Conservation (phyloP, 2,888 invertebrate species). For the Parnassius smintheus region DNA sequence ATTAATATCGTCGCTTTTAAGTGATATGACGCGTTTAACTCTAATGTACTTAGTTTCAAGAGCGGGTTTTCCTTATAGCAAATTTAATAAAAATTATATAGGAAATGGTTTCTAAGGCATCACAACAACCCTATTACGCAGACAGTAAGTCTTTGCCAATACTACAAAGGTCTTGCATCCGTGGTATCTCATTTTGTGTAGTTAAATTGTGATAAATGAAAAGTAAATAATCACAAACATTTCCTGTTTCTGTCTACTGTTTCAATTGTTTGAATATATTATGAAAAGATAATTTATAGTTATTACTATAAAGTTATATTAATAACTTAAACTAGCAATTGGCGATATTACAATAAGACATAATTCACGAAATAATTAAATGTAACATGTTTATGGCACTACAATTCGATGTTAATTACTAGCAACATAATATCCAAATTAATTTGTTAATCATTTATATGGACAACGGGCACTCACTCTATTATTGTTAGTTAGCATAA, state of each 20-base stretch:
- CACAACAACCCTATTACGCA: conserved; percentile 23
- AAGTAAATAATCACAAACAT: conserved; percentile 13
- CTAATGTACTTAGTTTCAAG: conserved; percentile 1
- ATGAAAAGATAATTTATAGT: conserved; percentile 4
- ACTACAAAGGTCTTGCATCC: conserved; percentile 32
- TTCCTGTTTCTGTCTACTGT: conserved; percentile 2
- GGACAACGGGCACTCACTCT: no score
- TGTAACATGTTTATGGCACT: no score
- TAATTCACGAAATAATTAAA: no score
- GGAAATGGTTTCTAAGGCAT: neutral
- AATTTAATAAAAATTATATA: neutral
- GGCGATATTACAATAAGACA: no score
- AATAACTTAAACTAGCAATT: no score
- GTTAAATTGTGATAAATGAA: conserved; percentile 38
- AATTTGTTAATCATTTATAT: no score
- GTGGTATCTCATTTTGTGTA: conserved; percentile 40
- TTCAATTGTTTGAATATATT: conserved; percentile 3
- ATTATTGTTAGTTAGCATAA: no score
- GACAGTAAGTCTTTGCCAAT: conserved; percentile 33
- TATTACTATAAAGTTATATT: neutral
- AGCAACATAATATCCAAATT: no score
- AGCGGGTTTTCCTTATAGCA: conserved; percentile 3
- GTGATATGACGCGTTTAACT: conserved; percentile 17
- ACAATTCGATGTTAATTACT: no score
- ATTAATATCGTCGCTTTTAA: conserved; percentile 14